A percentile compares a stretch with the other conserved stretches of the same genome.
Evolutionary conservation across 2,888 invertebrate genomes (phyloP).

Genomic region (Lysandra coridon): DNA sequence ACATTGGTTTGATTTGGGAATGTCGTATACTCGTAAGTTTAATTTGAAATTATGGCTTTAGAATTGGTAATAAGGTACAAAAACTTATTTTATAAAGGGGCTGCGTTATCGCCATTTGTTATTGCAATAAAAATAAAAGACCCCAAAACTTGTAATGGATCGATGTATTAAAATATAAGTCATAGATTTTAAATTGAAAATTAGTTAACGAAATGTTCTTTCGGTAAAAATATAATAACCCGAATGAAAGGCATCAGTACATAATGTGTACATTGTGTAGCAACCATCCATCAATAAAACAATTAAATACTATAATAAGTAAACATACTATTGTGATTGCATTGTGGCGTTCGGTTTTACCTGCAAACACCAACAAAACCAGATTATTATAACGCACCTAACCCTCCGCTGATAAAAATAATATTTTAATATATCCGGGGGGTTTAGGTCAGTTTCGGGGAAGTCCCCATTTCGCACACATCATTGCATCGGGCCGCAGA

Average conservation of each 20-base stretch:
- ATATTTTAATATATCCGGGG: neutral
- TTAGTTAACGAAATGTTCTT: neutral
- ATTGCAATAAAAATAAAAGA: slow-evolving; percentile 37
- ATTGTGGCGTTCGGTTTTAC: neutral
- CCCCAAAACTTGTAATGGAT: slow-evolving; percentile 25
- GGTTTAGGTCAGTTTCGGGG: slow-evolving; percentile 39
- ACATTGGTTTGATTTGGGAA: neutral
- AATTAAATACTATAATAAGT: too few relatives aligned
- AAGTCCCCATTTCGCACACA: slow-evolving; percentile 79
- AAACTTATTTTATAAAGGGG: neutral
- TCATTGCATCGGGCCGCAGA: slow-evolving; percentile 80
- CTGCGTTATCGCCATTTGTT: slow-evolving; percentile 34
- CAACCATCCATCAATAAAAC: too few relatives aligned
- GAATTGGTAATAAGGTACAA: neutral
- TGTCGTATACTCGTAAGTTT: neutral
- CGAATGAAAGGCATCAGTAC: too few relatives aligned
- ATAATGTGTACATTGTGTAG: too few relatives aligned
- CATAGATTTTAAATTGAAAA: slow-evolving; percentile 29
- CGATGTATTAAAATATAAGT: slow-evolving; percentile 9
- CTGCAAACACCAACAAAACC: neutral
- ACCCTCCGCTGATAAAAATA: neutral
- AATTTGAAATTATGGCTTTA: too few relatives aligned
- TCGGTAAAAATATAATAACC: too few relatives aligned
- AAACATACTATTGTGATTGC: too few relatives aligned
- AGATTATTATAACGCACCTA: neutral